phyloP scores from a whole-genome alignment of 1,140 invertebrate genomes.

The Cephus cinctus region DNA sequence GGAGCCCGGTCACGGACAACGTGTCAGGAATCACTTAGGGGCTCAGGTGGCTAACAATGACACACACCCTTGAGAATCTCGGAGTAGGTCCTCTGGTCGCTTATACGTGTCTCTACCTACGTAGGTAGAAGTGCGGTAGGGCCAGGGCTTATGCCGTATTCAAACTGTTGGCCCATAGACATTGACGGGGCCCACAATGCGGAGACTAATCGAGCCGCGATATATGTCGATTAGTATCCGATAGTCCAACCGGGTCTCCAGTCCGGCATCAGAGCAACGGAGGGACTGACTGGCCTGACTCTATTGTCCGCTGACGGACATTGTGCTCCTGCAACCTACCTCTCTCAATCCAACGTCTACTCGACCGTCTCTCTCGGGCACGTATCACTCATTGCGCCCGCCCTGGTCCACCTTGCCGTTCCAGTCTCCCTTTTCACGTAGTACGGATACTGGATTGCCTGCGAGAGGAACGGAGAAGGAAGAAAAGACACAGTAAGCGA shows the following conservation, averaged over 20 bases:
- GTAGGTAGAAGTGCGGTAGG: not conserved
- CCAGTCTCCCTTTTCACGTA: too few species aligned
- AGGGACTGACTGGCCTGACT: conserved; percentile 21
- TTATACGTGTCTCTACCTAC: not conserved
- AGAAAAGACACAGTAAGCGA: too few species aligned
- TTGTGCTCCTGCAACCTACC: conserved; percentile 10
- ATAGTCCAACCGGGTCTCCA: conserved; percentile 26
- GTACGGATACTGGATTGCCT: too few species aligned
- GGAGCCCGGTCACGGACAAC: too few species aligned
- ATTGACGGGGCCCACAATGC: conserved; percentile 31
- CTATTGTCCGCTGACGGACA: conserved; percentile 27
- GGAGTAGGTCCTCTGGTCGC: not conserved
- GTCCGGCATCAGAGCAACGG: too few species aligned
- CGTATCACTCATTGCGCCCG: too few species aligned
- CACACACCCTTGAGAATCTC: conserved; percentile 15
- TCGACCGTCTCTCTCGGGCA: conserved; percentile 2
- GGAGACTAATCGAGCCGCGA: conserved; percentile 31
- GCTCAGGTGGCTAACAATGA: conserved; percentile 30
- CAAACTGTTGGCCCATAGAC: conserved; percentile 17
- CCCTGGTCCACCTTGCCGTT: too few species aligned
- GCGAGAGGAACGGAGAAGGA: not conserved
- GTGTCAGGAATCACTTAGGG: conserved; percentile 35
- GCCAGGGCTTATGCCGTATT: conserved; percentile 1
- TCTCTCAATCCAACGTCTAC: not conserved
- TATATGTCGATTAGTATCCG: conserved; percentile 38